Base-by-base conservation (phyloP, 2,113 vertebrate species). In the Scolopax mira region DNA sequence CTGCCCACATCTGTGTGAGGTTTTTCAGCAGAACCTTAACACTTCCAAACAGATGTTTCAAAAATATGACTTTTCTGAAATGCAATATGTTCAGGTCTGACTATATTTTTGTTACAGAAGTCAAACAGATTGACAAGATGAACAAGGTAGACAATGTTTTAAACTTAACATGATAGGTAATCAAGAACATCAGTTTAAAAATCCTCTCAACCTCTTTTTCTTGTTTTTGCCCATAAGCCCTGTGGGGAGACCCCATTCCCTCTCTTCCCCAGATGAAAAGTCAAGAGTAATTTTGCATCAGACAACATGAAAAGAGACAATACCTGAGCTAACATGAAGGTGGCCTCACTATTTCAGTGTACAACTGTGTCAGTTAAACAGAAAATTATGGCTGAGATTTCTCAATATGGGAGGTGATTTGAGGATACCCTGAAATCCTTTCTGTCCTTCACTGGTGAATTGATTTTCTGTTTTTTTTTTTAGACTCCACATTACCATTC, bases 1-100 rank as follows among this genome's bases (percentile, higher is more conserved):
- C 89, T 92, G 96, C 97, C 97, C 92, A 92, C 95, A 96, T 94
- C 94, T 97, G 93, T 92, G 97, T 97, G 97, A 95, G 97, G 96
- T 97, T 97, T 97, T 97, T 97, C 97, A 97, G 86, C 97, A 96
- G 85, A 95, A 93, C 95, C 89, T 97, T 97, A 97, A 96, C 96
- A 96, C 96, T 97, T 97, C 97, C 94, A 96, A 96, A 94, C 97
- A 97, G 96, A 97, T 96, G 97, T 97, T 96, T 94, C 3, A 28
- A 75, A 94, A 96, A 91, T 89, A 77, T 5, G 9, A 62, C 75
- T 96, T 85, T 94, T 92, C 86, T 93, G 92, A 95, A 97, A 92
- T 79, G 74, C 75, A 93, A 79, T 96, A 95, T 75, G 83, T 58
- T 62, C 93, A 80, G 73, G 66, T 82, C 88, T 91, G 88, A 67